Percentiles rank a stretch among this genome's conserved stretches.
These are phyloP conservation scores for Trypoxylon attenuatum DNA, from an alignment of 2,888 invertebrate genomes.

Conservation along the genomic window DNA sequence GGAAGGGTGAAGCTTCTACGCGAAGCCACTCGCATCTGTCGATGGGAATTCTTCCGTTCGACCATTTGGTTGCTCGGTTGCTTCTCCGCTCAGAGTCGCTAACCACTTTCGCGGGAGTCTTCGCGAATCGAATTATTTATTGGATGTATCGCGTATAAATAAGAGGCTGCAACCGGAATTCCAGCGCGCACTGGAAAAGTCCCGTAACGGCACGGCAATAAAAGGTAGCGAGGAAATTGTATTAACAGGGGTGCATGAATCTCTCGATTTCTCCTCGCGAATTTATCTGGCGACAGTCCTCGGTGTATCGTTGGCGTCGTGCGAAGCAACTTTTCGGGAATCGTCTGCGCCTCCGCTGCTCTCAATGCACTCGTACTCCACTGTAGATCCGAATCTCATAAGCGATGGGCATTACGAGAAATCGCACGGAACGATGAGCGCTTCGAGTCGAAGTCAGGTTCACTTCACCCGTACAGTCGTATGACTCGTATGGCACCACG, in stretches of 20 bases:
- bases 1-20: conserved; percentile 1
- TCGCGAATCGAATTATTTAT: too few relatives aligned
- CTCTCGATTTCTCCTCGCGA: background rate
- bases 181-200: background rate
- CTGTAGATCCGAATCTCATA: conserved; percentile 14
- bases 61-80: too few relatives aligned
- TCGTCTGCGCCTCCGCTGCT: background rate
- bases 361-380: too few relatives aligned
- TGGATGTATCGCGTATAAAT: too few relatives aligned
- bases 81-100: too few relatives aligned
- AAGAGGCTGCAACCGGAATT: background rate
- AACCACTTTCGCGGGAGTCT: too few relatives aligned
- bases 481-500: too few relatives aligned
- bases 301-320: background rate
- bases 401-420: conserved; percentile 44
- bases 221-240: too few relatives aligned
- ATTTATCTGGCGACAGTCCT: background rate
- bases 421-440: too few relatives aligned
- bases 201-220: too few relatives aligned
- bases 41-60: background rate
- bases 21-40: background rate
- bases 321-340: conserved; percentile 5
- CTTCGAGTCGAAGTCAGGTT: too few relatives aligned
- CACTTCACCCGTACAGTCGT: too few relatives aligned
- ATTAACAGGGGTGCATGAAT: background rate